phyloP scores from a whole-genome alignment of 2,888 invertebrate genomes.

The Atrina japonica region DNA sequence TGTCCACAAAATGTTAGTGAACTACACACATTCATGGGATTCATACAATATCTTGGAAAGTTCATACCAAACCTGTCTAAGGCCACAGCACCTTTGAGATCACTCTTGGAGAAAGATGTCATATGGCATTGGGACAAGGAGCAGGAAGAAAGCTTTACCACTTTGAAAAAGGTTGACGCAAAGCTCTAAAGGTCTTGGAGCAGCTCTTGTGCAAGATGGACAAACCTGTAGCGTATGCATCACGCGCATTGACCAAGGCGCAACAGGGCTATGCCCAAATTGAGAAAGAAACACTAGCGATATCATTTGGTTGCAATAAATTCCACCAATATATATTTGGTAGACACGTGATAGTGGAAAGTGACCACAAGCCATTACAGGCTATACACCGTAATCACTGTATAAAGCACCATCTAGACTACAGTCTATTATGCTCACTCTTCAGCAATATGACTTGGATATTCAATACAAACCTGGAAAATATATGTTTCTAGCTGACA shows the following conservation, averaged over 20 bases:
- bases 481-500: constrained; percentile 32
- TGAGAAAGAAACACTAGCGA: constrained; percentile 39
- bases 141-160: too few relatives aligned
- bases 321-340: constrained; percentile 47
- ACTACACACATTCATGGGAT: too few relatives aligned
- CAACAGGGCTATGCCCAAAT: constrained; percentile 43
- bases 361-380: constrained; percentile 46
- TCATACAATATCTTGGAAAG: too few relatives aligned
- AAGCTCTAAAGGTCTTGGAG: not conserved
- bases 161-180: not conserved
- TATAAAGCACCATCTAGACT: constrained; percentile 13
- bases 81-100: too few relatives aligned
- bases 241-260: too few relatives aligned
- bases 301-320: constrained; percentile 34
- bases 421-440: not conserved
- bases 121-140: too few relatives aligned
- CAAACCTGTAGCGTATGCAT: constrained; percentile 36
- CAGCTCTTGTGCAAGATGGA: constrained; percentile 32
- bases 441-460: constrained; percentile 40
- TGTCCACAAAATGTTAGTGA: too few relatives aligned
- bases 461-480: constrained; percentile 42
- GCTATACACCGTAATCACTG: constrained; percentile 32
- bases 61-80: too few relatives aligned
- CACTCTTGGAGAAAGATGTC: too few relatives aligned
- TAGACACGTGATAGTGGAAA: constrained; percentile 29